Evolutionary conservation across 1,140 invertebrate genomes (phyloP), one percentile per base, ranked within the genome.

Genomic region (Zaprionus inermis): DNA sequence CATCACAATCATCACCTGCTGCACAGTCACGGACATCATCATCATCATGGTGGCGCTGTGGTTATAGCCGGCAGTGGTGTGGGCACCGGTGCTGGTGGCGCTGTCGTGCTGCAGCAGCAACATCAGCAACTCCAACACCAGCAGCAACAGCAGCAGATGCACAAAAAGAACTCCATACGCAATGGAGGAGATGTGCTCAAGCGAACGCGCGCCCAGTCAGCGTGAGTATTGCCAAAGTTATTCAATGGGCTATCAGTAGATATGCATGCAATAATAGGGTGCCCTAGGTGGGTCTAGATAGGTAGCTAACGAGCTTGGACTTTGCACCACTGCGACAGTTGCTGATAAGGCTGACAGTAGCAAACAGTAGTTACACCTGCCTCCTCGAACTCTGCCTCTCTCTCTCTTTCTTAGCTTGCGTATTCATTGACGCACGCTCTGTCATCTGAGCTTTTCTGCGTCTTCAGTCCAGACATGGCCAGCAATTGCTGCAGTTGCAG

Each of bases 161-260:
- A 94, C 78, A 96, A 96, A 81, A 96, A 96, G 84, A 94, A 94
- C 36, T 94, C 95, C 22, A 93, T 95, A 5, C 92, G 95, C 60
- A 95, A 95, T 82, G 88, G 89, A 41, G 94, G 94, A n/a, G 95
- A 96, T 86, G 94, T 95, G 41, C 91, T 95, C 68, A 96, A 96
- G 85, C 92, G 95, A 55, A 94, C 94, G 68, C 92, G 95, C 75
- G 93, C 95, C 61, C 95, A 96, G 89, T 94, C 93, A 74, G 94
- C 94, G 95, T 96, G 93, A 95, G 94, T 94, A 72, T 49, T 52
- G n/a, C 41, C 3, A 9, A 18, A 24, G 18, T 16, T n/a, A 18
- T 34, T 51, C 38, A 44, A 38, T 28, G 24, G 44, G 22, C 54
- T 38, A 36, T 36, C 28, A 46, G 38, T 10, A 16, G 38, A 44